Conservation (phyloP, 2,888 invertebrate species). For the Bruchidius siliquastri region DNA sequence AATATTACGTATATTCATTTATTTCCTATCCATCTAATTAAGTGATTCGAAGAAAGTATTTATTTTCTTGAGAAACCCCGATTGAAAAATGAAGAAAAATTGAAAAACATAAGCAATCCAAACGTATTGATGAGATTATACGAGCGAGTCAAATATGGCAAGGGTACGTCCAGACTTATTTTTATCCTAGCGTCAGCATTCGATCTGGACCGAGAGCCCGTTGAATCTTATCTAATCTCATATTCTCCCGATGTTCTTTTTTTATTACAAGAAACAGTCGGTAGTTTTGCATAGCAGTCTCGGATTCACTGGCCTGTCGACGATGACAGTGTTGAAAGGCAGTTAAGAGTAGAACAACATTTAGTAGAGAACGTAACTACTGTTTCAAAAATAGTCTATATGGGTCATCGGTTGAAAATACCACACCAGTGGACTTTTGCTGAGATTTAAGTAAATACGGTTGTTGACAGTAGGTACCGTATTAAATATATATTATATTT, state of each 20-base stretch:
- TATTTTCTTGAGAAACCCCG: background rate
- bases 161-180: conserved; percentile 30
- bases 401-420: background rate
- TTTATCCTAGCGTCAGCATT: conserved; percentile 27
- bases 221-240: conserved; percentile 24
- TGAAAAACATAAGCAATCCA: background rate
- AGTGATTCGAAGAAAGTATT: background rate
- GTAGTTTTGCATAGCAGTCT: background rate
- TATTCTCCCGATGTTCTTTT: conserved; percentile 10
- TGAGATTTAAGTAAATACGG: background rate
- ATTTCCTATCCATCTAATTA: no score
- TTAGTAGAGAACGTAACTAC: background rate
- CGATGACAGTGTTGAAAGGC: background rate
- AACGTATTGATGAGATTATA: background rate
- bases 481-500: background rate
- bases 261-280: background rate
- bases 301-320: background rate
- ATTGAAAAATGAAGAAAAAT: background rate
- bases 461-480: background rate
- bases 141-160: conserved; percentile 33
- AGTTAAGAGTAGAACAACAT: background rate
- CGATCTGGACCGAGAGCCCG: conserved; percentile 22
- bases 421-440: background rate
- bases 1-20: no score
- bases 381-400: background rate